Conservation (phyloP, 2,888 invertebrate species). For the Drosophila merina region DNA sequence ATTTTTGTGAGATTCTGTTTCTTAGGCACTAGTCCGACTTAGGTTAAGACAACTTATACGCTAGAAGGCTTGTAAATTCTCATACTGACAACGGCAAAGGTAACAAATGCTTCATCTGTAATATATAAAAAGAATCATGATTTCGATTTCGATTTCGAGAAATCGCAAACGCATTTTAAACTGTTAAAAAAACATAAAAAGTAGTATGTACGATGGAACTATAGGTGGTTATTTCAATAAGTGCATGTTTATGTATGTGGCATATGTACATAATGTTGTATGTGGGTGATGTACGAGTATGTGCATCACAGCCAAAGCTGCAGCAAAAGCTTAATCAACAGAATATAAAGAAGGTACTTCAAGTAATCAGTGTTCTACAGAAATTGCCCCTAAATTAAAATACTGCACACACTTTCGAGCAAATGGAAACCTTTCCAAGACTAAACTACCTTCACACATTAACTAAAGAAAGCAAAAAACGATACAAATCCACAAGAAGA, state of each 20-base stretch:
- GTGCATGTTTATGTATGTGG: constrained; percentile 8
- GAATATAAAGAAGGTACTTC: constrained; percentile 14
- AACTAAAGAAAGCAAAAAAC: constrained; percentile 41
- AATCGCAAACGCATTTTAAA: constrained; percentile 62
- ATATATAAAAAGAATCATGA: constrained; percentile 63
- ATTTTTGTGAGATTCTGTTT: constrained; percentile 63
- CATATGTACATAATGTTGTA: constrained; percentile 37
- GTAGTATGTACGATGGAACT: constrained; percentile 32
- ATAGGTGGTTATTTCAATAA: constrained; percentile 30
- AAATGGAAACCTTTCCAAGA: constrained; percentile 74
- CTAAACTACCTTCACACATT: constrained; percentile 78
- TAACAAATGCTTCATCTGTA: constrained; percentile 71
- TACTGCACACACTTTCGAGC: constrained; percentile 63
- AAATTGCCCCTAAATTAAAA: constrained; percentile 18
- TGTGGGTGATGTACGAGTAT: constrained; percentile 9
- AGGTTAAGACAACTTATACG: constrained; percentile 27
- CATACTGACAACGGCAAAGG: constrained; percentile 57
- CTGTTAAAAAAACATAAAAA: constrained; percentile 49
- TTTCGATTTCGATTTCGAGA: constrained; percentile 46
- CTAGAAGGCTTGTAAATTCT: constrained; percentile 72
- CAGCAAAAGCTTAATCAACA: constrained; percentile 28
- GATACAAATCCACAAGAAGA: constrained; percentile 51
- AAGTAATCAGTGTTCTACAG: constrained; percentile 23
- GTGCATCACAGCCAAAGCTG: constrained; percentile 29
- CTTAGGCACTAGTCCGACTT: constrained; percentile 51